Conservation (phyloP, 2,888 invertebrate genomes). For the Stenodema calcarata region DNA sequence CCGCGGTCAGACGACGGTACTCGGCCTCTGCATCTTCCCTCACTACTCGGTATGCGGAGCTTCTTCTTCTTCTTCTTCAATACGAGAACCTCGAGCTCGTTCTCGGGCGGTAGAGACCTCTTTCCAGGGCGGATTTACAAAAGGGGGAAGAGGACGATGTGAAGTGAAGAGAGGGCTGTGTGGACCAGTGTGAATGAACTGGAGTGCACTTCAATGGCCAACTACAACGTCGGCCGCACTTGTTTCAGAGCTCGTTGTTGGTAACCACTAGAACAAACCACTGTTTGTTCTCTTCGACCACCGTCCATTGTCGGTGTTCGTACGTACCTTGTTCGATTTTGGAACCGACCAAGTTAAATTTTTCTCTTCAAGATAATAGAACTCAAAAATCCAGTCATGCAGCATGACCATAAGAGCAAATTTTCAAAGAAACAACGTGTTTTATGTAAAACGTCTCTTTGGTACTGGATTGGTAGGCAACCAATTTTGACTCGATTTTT, state of each 20-base stretch:
- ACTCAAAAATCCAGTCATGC: too few relatives aligned
- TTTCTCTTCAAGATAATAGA: too few relatives aligned
- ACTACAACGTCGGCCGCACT: background rate
- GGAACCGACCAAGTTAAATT: too few relatives aligned
- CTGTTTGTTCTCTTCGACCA: too few relatives aligned
- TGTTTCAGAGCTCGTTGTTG: background rate
- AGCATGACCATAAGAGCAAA: too few relatives aligned
- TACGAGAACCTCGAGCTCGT: background rate
- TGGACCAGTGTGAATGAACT: conserved; percentile 17
- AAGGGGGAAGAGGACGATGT: background rate
- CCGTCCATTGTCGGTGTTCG: too few relatives aligned
- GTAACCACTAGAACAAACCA: too few relatives aligned
- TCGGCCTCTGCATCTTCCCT: background rate
- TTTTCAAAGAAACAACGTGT: too few relatives aligned
- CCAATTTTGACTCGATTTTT: too few relatives aligned
- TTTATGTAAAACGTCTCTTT: too few relatives aligned
- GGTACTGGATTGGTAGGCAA: too few relatives aligned
- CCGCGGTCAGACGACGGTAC: background rate
- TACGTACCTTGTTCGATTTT: too few relatives aligned
- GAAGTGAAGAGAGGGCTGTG: background rate
- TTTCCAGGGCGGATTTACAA: background rate
- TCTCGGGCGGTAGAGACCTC: background rate
- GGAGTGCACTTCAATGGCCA: background rate
- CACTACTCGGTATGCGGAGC: background rate
- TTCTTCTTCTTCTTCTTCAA: background rate